Conservation (phyloP, 2,888 invertebrate genomes). For the Lampropteryx suffumata region DNA sequence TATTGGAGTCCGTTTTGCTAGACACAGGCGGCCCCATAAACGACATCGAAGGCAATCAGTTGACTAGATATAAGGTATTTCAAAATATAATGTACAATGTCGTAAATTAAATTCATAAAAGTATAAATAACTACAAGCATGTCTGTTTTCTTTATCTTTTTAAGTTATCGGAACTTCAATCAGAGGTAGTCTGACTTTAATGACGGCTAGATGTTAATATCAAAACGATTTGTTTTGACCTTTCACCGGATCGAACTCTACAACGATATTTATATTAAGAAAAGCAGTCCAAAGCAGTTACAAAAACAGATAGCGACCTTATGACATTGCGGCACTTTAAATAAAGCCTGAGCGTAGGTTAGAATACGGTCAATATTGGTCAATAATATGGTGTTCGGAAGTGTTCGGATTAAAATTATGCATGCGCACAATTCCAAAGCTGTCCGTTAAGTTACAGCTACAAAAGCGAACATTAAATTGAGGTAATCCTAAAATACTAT, state of each 20-base stretch:
- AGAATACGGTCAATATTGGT: conserved; percentile 8
- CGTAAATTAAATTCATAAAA: background rate
- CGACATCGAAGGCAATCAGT: conserved; percentile 16
- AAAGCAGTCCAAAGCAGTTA: conserved; percentile 22
- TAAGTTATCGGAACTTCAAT: conserved; percentile 9
- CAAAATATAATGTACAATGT: background rate
- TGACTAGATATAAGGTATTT: conserved; percentile 9
- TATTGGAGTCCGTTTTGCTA: conserved; percentile 7
- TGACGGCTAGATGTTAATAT: conserved; percentile 18
- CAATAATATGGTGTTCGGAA: background rate
- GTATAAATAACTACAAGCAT: conserved; percentile 1
- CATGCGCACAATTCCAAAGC: conserved; percentile 1
- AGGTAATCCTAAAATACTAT: conserved; percentile 11
- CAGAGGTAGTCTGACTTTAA: conserved; percentile 7
- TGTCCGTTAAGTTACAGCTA: conserved; percentile 2
- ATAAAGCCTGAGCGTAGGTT: conserved; percentile 13
- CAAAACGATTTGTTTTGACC: conserved; percentile 20
- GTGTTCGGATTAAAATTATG: conserved; percentile 8
- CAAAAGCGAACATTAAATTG: conserved; percentile 8
- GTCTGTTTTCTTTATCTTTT: conserved; percentile 6
- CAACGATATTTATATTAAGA: conserved; percentile 15
- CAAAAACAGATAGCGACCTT: conserved; percentile 23
- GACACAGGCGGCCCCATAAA: conserved; percentile 22
- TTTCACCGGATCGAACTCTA: conserved; percentile 16
- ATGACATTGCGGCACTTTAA: conserved; percentile 17